Conservation (phyloP, 2,113 vertebrate genomes). For the Phalacrocorax aristotelis region DNA sequence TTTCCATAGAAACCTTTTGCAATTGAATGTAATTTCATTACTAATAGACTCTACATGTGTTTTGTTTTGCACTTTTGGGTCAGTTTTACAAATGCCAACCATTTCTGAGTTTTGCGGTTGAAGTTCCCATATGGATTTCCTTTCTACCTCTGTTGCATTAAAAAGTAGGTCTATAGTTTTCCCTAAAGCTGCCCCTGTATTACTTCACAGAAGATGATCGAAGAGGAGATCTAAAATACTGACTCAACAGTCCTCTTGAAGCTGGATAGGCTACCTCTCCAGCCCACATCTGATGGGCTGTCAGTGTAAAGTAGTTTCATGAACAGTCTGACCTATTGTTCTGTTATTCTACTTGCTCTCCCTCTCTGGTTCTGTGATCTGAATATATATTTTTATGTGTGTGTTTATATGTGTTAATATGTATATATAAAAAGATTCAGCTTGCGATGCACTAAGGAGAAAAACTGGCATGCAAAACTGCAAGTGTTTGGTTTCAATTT, state of each 20-base stretch:
- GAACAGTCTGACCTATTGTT: not conserved
- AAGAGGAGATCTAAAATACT: not conserved
- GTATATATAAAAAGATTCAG: not conserved
- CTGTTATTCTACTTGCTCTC: not conserved
- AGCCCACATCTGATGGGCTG: not conserved
- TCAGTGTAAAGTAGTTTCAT: not conserved
- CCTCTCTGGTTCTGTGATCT: not conserved
- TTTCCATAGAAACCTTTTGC: constrained; percentile 73
- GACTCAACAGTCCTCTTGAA: not conserved
- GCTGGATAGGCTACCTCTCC: not conserved
- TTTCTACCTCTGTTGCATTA: not conserved
- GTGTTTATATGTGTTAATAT: not conserved
- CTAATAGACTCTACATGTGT: constrained; percentile 53
- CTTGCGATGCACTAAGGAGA: not conserved
- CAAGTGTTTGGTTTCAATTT: not conserved
- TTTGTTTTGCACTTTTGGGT: constrained; percentile 47
- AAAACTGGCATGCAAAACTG: not conserved
- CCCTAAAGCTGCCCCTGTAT: not conserved
- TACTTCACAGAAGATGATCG: not conserved
- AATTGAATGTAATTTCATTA: constrained; percentile 61
- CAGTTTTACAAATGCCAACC: constrained; percentile 59
- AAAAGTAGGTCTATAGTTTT: not conserved
- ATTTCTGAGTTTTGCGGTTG: constrained; percentile 30
- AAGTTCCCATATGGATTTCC: not conserved
- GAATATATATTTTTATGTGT: not conserved